Percentiles rank a stretch among this genome's conserved stretches.
phyloP scores from a whole-genome alignment of 1,140 invertebrate genomes.

The Lordiphosa mommai region DNA sequence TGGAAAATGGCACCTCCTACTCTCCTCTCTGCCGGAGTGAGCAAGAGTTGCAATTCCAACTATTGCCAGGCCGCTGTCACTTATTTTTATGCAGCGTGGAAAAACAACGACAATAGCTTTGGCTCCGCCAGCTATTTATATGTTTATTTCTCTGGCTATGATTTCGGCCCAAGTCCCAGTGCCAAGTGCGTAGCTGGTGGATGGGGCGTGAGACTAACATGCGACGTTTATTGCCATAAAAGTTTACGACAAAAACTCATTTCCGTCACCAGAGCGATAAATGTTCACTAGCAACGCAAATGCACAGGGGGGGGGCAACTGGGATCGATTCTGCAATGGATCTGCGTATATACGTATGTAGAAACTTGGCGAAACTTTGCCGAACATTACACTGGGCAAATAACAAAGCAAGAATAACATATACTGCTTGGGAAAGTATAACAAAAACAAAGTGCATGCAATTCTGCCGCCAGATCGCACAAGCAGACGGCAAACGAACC shows the following conservation, averaged over 20 bases:
- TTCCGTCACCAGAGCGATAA: constrained; percentile 71
- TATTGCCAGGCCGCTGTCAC: constrained; percentile 30
- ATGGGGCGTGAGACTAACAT: constrained; percentile 41
- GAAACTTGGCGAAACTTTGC: no score
- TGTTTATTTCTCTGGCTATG: constrained; percentile 59
- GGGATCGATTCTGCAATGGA: neutral
- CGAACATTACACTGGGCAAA: no score
- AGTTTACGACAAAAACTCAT: constrained; percentile 77
- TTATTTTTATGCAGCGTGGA: constrained; percentile 66
- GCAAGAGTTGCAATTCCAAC: constrained; percentile 7
- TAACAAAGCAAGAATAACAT: no score
- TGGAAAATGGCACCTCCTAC: constrained; percentile 48
- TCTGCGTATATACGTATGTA: no score
- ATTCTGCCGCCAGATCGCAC: no score
- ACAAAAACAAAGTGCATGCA: no score
- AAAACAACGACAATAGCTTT: constrained; percentile 49
- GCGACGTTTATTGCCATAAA: constrained; percentile 75
- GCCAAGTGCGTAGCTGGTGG: constrained; percentile 50
- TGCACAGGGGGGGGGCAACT: neutral
- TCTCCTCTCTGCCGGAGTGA: no score
- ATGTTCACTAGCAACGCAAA: constrained; percentile 40
- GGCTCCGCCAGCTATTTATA: constrained; percentile 52
- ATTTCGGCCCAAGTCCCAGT: constrained; percentile 41
- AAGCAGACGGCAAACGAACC: no score
- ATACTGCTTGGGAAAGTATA: no score